Conservation (phyloP, 2,113 vertebrate genomes). For the Rousettus leschenaultii region DNA sequence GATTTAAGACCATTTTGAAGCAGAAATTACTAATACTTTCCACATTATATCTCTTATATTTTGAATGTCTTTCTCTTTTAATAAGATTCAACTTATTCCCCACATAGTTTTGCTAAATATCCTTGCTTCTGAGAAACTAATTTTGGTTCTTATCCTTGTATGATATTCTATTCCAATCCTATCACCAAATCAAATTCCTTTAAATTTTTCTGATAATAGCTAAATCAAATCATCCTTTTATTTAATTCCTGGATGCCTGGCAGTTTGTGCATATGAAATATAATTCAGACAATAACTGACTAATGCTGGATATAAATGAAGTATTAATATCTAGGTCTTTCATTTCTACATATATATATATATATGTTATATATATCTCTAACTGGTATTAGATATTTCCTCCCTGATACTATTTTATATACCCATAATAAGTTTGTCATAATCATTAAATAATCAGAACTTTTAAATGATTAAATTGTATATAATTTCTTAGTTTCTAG, state of each 20-base stretch:
- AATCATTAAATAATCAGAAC: neutral
- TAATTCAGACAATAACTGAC: neutral
- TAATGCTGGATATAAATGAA: neutral
- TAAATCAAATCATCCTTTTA: neutral
- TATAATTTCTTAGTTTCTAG: neutral
- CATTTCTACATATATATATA: neutral
- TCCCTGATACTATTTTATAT: neutral
- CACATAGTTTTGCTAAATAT: neutral
- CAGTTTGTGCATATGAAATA: neutral
- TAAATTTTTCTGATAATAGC: neutral
- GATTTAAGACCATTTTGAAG: neutral
- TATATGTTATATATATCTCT: neutral
- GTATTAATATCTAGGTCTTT: neutral
- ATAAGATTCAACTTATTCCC: neutral
- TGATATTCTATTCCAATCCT: neutral
- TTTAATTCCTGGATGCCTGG: neutral
- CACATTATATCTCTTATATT: neutral
- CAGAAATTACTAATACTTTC: neutral
- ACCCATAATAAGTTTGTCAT: neutral
- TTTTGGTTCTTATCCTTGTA: neutral
- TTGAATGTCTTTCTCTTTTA: neutral
- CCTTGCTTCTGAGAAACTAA: neutral
- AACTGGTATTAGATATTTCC: neutral
- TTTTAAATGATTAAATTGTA: neutral
- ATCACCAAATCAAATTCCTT: neutral